Conservation (phyloP, 2,797 vertebrate genomes). For the Prunella strophiata region DNA sequence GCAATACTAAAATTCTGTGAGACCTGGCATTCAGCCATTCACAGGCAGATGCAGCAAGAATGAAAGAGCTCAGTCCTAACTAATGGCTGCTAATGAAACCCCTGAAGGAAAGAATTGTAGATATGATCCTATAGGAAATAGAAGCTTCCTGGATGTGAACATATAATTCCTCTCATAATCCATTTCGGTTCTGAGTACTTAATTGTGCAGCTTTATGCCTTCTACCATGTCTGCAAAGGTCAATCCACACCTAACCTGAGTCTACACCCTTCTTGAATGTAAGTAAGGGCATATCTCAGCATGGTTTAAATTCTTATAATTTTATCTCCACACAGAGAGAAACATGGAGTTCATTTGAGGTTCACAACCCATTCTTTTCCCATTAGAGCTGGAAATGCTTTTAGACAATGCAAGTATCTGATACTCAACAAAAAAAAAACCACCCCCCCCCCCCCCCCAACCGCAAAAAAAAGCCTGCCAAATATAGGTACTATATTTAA, state of each 20-base stretch:
- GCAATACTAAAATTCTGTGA: neutral
- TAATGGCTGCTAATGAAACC: neutral
- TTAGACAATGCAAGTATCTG: neutral
- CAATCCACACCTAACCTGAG: neutral
- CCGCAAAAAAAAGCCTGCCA: neutral
- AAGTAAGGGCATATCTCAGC: neutral
- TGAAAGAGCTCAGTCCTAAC: neutral
- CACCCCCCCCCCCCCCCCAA: too few relatives aligned
- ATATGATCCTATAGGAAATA: neutral
- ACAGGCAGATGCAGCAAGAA: neutral
- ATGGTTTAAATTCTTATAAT: neutral
- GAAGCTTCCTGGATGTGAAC: neutral
- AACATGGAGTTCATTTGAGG: neutral
- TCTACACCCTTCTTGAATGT: neutral
- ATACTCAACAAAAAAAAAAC: neutral
- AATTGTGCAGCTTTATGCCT: neutral
- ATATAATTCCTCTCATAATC: neutral
- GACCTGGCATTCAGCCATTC: neutral
- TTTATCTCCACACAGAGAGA: neutral
- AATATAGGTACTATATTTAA: neutral
- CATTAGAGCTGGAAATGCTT: neutral
- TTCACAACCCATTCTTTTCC: neutral
- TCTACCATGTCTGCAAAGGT: neutral
- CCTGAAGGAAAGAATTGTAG: neutral
- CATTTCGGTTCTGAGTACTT: neutral